Evolutionary conservation across 1,140 invertebrate genomes (phyloP).

Genomic region (Drosophila rufa): DNA sequence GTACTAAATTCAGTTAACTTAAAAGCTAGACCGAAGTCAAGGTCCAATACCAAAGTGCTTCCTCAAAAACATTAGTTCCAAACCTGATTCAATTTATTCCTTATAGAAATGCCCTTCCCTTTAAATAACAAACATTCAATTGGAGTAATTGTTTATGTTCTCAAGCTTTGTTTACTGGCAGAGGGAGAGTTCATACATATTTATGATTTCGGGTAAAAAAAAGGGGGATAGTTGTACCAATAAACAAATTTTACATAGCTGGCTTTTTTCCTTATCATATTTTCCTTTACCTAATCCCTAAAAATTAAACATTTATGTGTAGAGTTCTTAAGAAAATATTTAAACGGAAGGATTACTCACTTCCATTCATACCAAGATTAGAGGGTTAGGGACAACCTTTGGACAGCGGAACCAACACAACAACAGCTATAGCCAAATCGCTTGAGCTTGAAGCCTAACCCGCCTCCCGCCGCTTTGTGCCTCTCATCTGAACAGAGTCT

Average conservation of each 20-base stretch:
- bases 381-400: neutral
- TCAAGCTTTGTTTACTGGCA: neutral
- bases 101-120: too few relatives aligned
- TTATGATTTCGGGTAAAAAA: neutral
- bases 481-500: conserved; percentile 87
- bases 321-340: too few relatives aligned
- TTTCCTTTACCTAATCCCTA: neutral
- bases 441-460: conserved; percentile 33
- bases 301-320: neutral
- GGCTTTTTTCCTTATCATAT: too few relatives aligned
- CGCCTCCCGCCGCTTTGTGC: conserved; percentile 18
- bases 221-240: neutral
- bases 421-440: neutral
- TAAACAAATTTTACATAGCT: neutral
- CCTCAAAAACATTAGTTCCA: neutral
- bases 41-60: neutral
- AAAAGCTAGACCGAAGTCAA: neutral
- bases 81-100: neutral
- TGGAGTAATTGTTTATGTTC: neutral
- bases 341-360: too few relatives aligned
- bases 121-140: neutral
- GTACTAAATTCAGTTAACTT: neutral
- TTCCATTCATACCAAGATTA: neutral
- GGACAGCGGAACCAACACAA: conserved; percentile 10
- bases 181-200: neutral